Evolutionary conservation across 92 coral and sea anemone genomes (phyloP).

Genomic region (Galaxea fascicularis): DNA sequence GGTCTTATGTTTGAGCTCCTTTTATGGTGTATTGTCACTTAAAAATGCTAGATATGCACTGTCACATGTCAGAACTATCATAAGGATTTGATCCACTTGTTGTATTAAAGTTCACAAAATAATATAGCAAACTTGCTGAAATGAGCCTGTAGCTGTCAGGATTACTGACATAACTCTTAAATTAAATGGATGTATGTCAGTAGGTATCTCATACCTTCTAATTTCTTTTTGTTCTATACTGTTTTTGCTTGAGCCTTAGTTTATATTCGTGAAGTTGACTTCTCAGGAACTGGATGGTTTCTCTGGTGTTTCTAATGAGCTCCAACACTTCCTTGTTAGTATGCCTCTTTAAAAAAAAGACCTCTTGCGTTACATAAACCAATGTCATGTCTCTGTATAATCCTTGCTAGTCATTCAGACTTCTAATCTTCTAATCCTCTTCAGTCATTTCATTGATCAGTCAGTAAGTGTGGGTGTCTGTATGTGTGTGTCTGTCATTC

Average conservation of each 20-base stretch:
- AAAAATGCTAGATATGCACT: not conserved
- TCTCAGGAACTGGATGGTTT: constrained; percentile 31
- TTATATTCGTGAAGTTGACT: constrained; percentile 26
- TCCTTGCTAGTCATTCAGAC: not conserved
- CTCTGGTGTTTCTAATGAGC: constrained; percentile 27
- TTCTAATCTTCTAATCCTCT: no score
- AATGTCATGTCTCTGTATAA: not conserved
- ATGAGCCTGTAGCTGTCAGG: no score
- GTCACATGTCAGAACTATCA: no score
- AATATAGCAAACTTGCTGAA: no score
- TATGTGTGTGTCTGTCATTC: not conserved
- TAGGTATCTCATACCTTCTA: not conserved
- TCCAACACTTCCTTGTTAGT: constrained; percentile 26
- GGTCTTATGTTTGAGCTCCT: not conserved
- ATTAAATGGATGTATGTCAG: no score
- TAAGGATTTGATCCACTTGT: no score
- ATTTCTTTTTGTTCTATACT: not conserved
- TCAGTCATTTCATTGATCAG: no score
- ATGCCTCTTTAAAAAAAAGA: not conserved
- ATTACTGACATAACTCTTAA: no score
- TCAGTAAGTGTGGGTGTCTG: not conserved
- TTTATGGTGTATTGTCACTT: not conserved
- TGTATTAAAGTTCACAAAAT: no score
- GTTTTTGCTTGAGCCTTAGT: not conserved
- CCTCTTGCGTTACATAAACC: not conserved